These are phyloP conservation scores for Hypomesus transpacificus DNA, from an alignment of 2,113 vertebrate species.

Conservation along the genomic window DNA sequence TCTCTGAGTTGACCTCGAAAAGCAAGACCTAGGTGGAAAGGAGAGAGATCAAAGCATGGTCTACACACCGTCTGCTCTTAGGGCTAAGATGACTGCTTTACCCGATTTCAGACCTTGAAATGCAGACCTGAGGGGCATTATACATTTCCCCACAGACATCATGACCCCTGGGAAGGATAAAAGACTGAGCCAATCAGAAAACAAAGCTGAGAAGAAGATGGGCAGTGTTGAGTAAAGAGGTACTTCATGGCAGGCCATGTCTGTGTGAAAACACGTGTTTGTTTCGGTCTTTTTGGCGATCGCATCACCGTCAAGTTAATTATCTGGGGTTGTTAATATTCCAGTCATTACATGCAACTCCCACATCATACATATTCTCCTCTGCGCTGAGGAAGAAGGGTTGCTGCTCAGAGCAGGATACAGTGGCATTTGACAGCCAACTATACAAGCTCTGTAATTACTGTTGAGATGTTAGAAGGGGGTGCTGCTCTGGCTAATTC, in stretches of 20 bases:
- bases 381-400: conserved; percentile 33
- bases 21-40: too few relatives aligned
- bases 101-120: too few relatives aligned
- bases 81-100: too few relatives aligned
- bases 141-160: too few relatives aligned
- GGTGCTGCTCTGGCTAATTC: conserved; percentile 60
- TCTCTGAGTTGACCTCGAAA: too few relatives aligned
- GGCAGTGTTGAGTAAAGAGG: conserved; percentile 26
- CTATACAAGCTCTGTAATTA: conserved; percentile 61
- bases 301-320: not conserved
- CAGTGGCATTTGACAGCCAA: conserved; percentile 63
- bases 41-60: too few relatives aligned
- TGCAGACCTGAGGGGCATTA: too few relatives aligned
- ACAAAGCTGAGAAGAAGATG: conserved; percentile 38
- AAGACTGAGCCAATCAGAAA: conserved; percentile 24
- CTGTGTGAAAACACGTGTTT: too few relatives aligned
- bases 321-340: conserved; percentile 60
- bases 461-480: conserved; percentile 50
- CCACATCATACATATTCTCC: conserved; percentile 50
- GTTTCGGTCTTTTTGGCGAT: not conserved
- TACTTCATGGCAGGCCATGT: conserved; percentile 33
- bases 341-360: conserved; percentile 49
- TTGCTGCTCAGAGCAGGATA: conserved; percentile 53
- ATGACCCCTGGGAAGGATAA: not conserved
- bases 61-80: too few relatives aligned